These are phyloP conservation scores for Artibeus jamaicensis DNA, from an alignment of 2,797 vertebrate genomes.

Conservation along the genomic window DNA sequence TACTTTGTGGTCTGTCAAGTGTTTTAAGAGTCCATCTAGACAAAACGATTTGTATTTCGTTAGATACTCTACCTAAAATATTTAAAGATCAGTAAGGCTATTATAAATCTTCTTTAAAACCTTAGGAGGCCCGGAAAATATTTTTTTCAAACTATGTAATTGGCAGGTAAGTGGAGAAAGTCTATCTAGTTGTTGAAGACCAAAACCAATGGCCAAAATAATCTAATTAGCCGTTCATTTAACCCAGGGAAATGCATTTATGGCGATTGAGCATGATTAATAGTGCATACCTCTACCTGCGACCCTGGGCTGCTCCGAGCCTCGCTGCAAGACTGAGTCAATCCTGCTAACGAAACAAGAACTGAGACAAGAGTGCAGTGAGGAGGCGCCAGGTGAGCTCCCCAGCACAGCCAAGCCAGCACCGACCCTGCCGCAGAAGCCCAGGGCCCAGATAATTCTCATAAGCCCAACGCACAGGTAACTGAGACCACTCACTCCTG, in stretches of 20 bases:
- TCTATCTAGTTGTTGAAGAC: slow-evolving; percentile 17
- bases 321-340: slow-evolving; percentile 84
- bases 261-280: slow-evolving; percentile 82
- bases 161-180: slow-evolving; percentile 41
- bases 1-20: not conserved
- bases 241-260: slow-evolving; percentile 80
- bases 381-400: slow-evolving; percentile 73
- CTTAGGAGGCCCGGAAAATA: slow-evolving; percentile 65
- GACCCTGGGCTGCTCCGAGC: slow-evolving; percentile 82
- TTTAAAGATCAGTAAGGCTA: not conserved
- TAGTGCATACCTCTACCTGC: slow-evolving; percentile 84
- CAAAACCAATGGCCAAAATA: slow-evolving; percentile 48
- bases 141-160: slow-evolving; percentile 42
- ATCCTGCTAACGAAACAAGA: slow-evolving; percentile 84
- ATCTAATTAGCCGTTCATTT: slow-evolving; percentile 60
- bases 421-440: slow-evolving; percentile 74
- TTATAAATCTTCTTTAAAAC: slow-evolving; percentile 11
- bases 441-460: slow-evolving; percentile 40
- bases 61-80: slow-evolving; percentile 4
- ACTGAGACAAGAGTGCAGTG: slow-evolving; percentile 79
- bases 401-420: slow-evolving; percentile 71
- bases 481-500: slow-evolving; percentile 54
- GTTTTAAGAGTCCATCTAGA: slow-evolving; percentile 6
- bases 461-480: slow-evolving; percentile 63
- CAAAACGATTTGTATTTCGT: not conserved